A percentile compares a stretch with the other conserved stretches of the same genome.
phyloP scores from a whole-genome alignment of 2,888 invertebrate species.

The Dynastes maya region DNA sequence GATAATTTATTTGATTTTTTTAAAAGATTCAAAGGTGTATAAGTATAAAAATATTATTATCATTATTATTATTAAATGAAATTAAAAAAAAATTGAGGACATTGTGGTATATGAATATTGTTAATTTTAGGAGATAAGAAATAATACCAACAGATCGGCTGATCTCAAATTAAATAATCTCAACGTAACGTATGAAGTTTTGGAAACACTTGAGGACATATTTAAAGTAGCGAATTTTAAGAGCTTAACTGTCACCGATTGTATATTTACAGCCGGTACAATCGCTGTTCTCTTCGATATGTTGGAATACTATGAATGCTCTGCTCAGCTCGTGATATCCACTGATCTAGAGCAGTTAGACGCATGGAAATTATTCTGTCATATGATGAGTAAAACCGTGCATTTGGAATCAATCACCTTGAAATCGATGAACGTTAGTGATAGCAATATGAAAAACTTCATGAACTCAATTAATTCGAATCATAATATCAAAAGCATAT shows the following conservation, averaged over 20 bases:
- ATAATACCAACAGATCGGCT: conserved; percentile 66
- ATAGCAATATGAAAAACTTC: conserved; percentile 63
- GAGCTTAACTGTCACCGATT: conserved; percentile 63
- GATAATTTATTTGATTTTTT: too few relatives aligned
- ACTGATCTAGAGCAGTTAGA: conserved; percentile 64
- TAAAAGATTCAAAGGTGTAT: neutral
- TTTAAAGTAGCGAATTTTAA: conserved; percentile 66
- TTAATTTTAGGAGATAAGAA: conserved; percentile 64
- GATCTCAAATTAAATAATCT: conserved; percentile 63
- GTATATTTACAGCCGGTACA: conserved; percentile 64
- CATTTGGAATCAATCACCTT: conserved; percentile 63
- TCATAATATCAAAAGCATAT: conserved; percentile 62
- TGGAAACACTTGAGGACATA: conserved; percentile 66
- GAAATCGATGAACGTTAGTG: conserved; percentile 63
- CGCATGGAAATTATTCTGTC: conserved; percentile 65
- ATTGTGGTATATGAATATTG: neutral
- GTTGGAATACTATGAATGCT: conserved; percentile 66
- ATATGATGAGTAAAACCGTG: conserved; percentile 61
- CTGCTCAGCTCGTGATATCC: conserved; percentile 63
- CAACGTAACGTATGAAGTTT: conserved; percentile 65
- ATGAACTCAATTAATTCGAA: conserved; percentile 62
- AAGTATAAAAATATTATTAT: conserved; percentile 20
- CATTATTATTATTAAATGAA: conserved; percentile 27
- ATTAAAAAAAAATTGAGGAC: neutral
- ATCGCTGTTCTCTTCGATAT: conserved; percentile 66